Evolutionary conservation across 2,113 vertebrate genomes (phyloP).

Genomic region (Protomyctophum bolini): DNA sequence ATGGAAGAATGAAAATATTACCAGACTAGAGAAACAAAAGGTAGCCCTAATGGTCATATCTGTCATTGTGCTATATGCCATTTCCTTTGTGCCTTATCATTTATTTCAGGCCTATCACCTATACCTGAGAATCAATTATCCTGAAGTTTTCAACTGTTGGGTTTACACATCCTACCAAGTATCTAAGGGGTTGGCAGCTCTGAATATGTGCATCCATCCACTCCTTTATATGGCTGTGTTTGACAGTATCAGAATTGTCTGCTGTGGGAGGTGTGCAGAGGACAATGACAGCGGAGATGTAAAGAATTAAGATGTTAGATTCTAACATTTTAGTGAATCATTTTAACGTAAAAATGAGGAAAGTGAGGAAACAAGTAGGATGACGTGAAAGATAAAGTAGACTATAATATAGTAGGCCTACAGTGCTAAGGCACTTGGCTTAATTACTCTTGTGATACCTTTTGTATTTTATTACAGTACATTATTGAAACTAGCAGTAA

Average conservation of each 20-base stretch:
- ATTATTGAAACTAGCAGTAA: no score
- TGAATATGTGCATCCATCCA: slow-evolving; percentile 87
- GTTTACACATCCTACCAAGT: slow-evolving; percentile 71
- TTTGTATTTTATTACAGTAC: no score
- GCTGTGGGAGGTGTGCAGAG: slow-evolving; percentile 54
- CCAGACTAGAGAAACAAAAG: slow-evolving; percentile 69
- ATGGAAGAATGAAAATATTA: slow-evolving; percentile 70
- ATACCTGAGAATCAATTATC: fast-evolving
- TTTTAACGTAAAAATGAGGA: no score
- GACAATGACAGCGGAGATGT: not conserved
- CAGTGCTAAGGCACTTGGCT: no score
- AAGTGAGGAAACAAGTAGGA: no score
- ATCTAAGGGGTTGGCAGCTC: slow-evolving; percentile 74
- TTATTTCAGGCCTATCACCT: slow-evolving; percentile 67
- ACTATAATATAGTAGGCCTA: no score
- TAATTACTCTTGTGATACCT: no score
- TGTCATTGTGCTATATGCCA: slow-evolving; percentile 72
- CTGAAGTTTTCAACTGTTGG: fast-evolving
- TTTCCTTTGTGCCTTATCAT: slow-evolving; percentile 85
- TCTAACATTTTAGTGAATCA: no score
- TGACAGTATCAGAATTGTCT: slow-evolving; percentile 71
- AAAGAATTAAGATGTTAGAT: not conserved
- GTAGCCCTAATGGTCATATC: slow-evolving; percentile 74
- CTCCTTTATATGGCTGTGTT: slow-evolving; percentile 82
- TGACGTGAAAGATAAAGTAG: no score